Evolutionary conservation across 2,888 invertebrate genomes (phyloP).

Genomic region (Tenthredo livida): DNA sequence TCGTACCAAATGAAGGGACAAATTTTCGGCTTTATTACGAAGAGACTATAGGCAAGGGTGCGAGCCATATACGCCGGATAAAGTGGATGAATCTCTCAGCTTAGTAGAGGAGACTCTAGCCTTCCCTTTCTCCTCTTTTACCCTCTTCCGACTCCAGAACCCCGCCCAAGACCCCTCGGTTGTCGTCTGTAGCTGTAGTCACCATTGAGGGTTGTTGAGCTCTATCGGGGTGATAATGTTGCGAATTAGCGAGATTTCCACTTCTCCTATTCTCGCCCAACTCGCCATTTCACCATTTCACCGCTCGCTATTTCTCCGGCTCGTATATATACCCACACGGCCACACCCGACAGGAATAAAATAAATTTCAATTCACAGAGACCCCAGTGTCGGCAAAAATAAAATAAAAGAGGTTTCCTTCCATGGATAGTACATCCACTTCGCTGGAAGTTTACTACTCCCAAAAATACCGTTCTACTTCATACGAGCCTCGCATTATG

Average conservation of each 20-base stretch:
- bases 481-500: background rate
- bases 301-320: constrained; percentile 14
- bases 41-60: constrained; percentile 64
- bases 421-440: background rate
- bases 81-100: constrained; percentile 72
- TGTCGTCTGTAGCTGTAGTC: constrained; percentile 67
- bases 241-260: constrained; percentile 76
- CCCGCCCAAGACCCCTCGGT: constrained; percentile 52
- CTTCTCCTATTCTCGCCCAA: constrained; percentile 62
- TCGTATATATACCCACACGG: background rate
- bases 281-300: constrained; percentile 30
- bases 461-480: background rate
- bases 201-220: constrained; percentile 71
- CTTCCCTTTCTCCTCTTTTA: constrained; percentile 7
- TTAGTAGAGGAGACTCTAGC: constrained; percentile 67
- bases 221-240: constrained; percentile 76
- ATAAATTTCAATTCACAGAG: constrained; percentile 42
- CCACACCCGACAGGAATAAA: constrained; percentile 32
- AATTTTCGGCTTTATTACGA: constrained; percentile 58
- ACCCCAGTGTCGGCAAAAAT: background rate
- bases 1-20: background rate
- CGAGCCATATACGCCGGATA: constrained; percentile 62
- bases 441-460: background rate
- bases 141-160: constrained; percentile 17
- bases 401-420: constrained; percentile 23